Evolutionary conservation across 2,888 invertebrate species (phyloP).

Genomic region (Galerucella pusilla): DNA sequence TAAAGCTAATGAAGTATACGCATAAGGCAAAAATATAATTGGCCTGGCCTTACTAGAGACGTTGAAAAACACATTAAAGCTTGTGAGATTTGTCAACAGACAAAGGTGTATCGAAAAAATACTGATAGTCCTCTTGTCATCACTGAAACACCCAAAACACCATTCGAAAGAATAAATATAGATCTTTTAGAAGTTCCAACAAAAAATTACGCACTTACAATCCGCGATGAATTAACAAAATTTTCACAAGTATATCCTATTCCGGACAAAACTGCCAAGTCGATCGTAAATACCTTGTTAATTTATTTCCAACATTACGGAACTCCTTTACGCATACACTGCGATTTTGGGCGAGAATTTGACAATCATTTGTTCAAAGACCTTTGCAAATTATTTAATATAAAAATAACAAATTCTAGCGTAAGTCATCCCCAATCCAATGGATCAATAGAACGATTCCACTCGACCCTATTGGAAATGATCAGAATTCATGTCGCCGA

Average conservation of each 20-base stretch:
- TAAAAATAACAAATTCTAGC: conserved; percentile 17
- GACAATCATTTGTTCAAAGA: conserved; percentile 6
- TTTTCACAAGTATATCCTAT: conserved; percentile 16
- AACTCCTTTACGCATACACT: too few species aligned
- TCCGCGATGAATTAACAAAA: conserved; percentile 28
- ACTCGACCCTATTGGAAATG: conserved; percentile 9
- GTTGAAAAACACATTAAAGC: neutral
- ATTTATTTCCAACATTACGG: too few species aligned
- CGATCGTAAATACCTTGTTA: too few species aligned
- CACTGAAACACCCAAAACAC: conserved; percentile 23
- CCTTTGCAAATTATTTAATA: conserved; percentile 15
- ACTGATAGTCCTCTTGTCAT: conserved; percentile 5
- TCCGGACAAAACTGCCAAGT: conserved; percentile 4
- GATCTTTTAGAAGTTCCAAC: conserved; percentile 17
- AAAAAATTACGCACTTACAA: conserved; percentile 18
- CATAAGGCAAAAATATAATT: too few species aligned
- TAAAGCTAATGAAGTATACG: too few species aligned
- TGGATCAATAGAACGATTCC: conserved; percentile 20
- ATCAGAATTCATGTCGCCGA: conserved; percentile 29
- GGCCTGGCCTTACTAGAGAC: neutral
- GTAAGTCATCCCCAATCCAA: conserved; percentile 2
- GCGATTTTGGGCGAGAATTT: too few species aligned
- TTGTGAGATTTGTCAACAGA: neutral
- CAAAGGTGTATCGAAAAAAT: neutral
- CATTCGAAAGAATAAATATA: conserved; percentile 24